Evolutionary conservation across 2,797 vertebrate species (phyloP).

Genomic region (Aphelocoma californica): DNA sequence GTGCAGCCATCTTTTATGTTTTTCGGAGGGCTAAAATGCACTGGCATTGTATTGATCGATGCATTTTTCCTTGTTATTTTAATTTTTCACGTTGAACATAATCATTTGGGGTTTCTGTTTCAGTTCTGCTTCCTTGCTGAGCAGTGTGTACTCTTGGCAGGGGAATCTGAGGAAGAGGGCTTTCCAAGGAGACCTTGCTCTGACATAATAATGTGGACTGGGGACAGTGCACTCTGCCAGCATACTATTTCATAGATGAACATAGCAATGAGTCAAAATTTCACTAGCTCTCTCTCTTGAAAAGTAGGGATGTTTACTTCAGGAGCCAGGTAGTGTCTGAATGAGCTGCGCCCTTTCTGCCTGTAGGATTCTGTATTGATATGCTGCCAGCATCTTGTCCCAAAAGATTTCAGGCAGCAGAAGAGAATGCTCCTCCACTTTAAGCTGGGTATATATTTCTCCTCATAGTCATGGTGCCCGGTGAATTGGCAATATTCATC

Average conservation of each 20-base stretch:
- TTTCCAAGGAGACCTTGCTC: background rate
- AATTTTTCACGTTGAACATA: background rate
- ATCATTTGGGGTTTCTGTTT: background rate
- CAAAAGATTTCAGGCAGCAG: background rate
- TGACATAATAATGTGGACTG: background rate
- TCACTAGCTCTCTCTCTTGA: background rate
- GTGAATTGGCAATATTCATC: background rate
- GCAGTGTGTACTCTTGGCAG: background rate
- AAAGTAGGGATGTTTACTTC: background rate
- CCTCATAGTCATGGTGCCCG: background rate
- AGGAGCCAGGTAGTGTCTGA: background rate
- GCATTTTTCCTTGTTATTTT: background rate
- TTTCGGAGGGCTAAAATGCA: background rate
- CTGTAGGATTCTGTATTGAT: background rate
- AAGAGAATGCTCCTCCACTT: background rate
- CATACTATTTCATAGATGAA: background rate
- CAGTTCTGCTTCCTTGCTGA: background rate
- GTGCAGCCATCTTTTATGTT: background rate
- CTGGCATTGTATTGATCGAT: background rate
- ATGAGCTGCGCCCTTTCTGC: background rate
- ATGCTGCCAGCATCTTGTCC: background rate
- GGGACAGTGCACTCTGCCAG: background rate
- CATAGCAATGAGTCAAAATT: background rate
- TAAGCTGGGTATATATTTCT: background rate
- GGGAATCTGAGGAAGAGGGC: background rate